A percentile compares a stretch with the other conserved stretches of the same genome.
These are phyloP conservation scores for Lycocerus yunnanus DNA, from an alignment of 2,888 invertebrate species.

Conservation along the genomic window DNA sequence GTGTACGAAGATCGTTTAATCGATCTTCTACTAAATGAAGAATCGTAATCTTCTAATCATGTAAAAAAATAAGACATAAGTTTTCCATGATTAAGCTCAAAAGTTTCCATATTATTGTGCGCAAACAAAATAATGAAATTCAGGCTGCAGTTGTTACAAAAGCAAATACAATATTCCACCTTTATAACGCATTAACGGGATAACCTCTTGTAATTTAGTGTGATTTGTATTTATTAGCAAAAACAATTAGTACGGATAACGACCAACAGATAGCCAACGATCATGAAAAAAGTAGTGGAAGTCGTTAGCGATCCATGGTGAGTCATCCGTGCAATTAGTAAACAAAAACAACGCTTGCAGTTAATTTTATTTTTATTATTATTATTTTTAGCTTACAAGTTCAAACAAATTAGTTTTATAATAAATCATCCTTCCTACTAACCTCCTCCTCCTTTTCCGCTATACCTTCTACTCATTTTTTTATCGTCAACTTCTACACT, in stretches of 20 bases:
- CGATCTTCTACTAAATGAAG: constrained; percentile 47
- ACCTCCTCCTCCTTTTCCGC: constrained; percentile 45
- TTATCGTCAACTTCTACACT: constrained; percentile 45
- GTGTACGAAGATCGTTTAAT: constrained; percentile 42
- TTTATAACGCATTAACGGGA: not conserved
- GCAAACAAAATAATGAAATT: not conserved
- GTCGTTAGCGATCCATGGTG: no score
- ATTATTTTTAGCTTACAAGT: not conserved
- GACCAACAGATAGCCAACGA: no score
- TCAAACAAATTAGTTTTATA: not conserved
- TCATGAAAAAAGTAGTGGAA: no score
- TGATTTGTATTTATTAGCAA: not conserved
- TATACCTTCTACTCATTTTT: constrained; percentile 50
- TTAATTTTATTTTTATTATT: not conserved
- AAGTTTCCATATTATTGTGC: not conserved
- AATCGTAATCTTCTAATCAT: constrained; percentile 50
- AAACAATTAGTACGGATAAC: not conserved
- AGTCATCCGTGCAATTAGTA: no score
- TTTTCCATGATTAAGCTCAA: not conserved
- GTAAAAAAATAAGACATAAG: not conserved
- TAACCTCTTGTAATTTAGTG: not conserved
- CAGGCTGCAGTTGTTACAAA: not conserved
- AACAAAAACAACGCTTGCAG: not conserved
- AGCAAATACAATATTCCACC: not conserved
- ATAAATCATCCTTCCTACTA: not conserved